Conservation (phyloP, 1,140 invertebrate genomes). For the Drosophila littoralis region DNA sequence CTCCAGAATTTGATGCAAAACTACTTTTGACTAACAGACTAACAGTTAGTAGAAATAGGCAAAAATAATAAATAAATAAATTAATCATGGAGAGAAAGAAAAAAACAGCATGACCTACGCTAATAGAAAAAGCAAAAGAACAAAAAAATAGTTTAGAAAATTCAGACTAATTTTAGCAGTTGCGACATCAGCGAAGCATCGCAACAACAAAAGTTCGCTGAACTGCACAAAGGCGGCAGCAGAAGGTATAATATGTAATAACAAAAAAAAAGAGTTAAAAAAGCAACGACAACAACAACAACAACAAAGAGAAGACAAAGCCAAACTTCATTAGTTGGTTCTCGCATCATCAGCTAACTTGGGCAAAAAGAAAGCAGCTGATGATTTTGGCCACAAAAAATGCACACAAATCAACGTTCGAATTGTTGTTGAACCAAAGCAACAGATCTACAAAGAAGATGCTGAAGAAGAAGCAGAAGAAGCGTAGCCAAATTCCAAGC, state of each 20-base stretch:
- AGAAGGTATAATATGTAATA: constrained; percentile 68
- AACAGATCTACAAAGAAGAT: constrained; percentile 29
- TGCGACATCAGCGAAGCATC: constrained; percentile 74
- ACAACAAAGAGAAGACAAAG: constrained; percentile 54
- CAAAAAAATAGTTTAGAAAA: constrained; percentile 27
- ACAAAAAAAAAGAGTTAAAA: constrained; percentile 49
- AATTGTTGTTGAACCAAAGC: constrained; percentile 62
- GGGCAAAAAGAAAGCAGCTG: constrained; percentile 56
- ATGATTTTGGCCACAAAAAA: constrained; percentile 60
- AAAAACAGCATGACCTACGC: constrained; percentile 66
- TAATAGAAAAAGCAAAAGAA: constrained; percentile 52
- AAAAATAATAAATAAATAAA: background rate
- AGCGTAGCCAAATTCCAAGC: constrained; percentile 55
- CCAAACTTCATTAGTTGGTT: constrained; percentile 47
- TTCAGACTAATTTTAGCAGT: constrained; percentile 77
- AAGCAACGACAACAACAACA: constrained; percentile 44
- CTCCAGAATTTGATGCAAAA: constrained; percentile 41
- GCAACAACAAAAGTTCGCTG: constrained; percentile 78
- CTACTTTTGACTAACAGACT: constrained; percentile 1
- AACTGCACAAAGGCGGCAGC: constrained; percentile 69
- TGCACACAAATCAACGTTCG: constrained; percentile 78
- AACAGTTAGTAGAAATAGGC: constrained; percentile 31
- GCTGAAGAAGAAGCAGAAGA: constrained; percentile 10
- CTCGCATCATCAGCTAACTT: constrained; percentile 58
- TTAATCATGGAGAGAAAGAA: background rate